A percentile compares a stretch with the other conserved stretches of the same genome.
Conservation (phyloP, 2,888 invertebrate genomes). For the Acheta domesticus region DNA sequence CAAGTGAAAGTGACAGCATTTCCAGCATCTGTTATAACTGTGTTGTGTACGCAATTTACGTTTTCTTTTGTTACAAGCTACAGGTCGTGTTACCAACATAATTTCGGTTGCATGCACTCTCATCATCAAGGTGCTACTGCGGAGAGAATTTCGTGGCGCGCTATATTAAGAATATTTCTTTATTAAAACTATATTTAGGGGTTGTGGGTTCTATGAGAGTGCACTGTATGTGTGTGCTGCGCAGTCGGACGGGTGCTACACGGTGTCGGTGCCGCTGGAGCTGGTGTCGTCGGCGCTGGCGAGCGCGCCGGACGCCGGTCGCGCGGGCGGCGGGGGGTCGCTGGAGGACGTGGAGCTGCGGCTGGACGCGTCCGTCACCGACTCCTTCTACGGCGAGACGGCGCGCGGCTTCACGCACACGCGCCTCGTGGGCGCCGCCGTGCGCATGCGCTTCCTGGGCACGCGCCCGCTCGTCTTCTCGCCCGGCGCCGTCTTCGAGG, state of each 20-base stretch:
- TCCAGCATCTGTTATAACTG: too few relatives aligned
- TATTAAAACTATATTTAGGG: too few relatives aligned
- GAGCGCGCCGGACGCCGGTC: constrained; percentile 40
- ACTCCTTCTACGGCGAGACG: constrained; percentile 46
- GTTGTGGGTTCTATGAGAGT: too few relatives aligned
- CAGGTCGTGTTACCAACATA: too few relatives aligned
- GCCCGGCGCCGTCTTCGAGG: constrained; percentile 52
- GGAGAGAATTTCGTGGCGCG: too few relatives aligned
- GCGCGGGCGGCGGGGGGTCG: constrained; percentile 24
- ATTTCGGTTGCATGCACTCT: too few relatives aligned
- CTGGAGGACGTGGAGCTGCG: constrained; percentile 43
- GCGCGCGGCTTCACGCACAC: constrained; percentile 49
- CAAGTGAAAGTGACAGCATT: too few relatives aligned
- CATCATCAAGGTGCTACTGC: too few relatives aligned
- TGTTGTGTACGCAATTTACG: too few relatives aligned
- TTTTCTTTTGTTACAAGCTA: too few relatives aligned
- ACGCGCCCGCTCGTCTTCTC: constrained; percentile 52
- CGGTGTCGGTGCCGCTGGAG: constrained; percentile 36
- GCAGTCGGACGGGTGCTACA: constrained; percentile 36
- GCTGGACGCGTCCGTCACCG: constrained; percentile 46
- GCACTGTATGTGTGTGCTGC: too few relatives aligned
- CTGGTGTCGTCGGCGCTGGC: constrained; percentile 27
- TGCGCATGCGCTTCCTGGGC: constrained; percentile 51
- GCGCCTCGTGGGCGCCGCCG: constrained; percentile 48
- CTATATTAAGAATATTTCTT: too few relatives aligned